Evolutionary conservation across 2,888 invertebrate species (phyloP).

Genomic region (Thereva nobilitata): DNA sequence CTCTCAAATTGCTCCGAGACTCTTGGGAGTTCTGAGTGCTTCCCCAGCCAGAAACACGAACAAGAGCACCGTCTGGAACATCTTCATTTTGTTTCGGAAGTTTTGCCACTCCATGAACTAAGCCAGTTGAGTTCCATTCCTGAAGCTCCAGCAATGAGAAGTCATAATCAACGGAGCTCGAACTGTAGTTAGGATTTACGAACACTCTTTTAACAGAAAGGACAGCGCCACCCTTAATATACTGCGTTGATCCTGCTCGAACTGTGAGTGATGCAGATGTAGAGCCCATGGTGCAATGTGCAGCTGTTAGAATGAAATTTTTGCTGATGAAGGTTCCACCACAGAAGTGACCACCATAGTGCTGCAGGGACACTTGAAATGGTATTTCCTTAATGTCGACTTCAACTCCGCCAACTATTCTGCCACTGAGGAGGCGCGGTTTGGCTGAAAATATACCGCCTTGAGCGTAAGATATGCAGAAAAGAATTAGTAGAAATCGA

Average conservation of each 20-base stretch:
- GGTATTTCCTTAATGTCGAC: conserved; percentile 56
- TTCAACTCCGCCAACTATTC: conserved; percentile 58
- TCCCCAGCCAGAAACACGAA: conserved; percentile 55
- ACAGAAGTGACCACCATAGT: conserved; percentile 54
- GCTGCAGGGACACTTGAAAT: conserved; percentile 59
- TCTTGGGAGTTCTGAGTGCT: conserved; percentile 47
- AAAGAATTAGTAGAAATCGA: conserved; percentile 6
- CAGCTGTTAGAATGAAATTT: conserved; percentile 57
- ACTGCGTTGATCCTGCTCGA: conserved; percentile 55
- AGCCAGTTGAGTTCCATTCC: conserved; percentile 45
- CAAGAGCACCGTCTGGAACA: conserved; percentile 48
- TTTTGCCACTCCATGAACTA: conserved; percentile 45
- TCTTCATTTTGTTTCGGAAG: conserved; percentile 47
- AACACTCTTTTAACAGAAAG: conserved; percentile 49
- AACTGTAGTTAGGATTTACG: conserved; percentile 54
- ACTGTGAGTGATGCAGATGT: conserved; percentile 45
- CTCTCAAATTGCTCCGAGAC: conserved; percentile 45
- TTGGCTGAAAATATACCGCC: conserved; percentile 9
- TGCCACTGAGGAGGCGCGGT: conserved; percentile 45
- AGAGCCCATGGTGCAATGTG: conserved; percentile 53
- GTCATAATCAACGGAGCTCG: conserved; percentile 56
- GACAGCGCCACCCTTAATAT: conserved; percentile 52
- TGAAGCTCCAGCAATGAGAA: conserved; percentile 55
- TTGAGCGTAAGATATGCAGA: conserved; percentile 7
- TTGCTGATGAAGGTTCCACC: conserved; percentile 58